Evolutionary conservation across 2,113 vertebrate genomes (phyloP).

Genomic region (Dasypus novemcinctus): DNA sequence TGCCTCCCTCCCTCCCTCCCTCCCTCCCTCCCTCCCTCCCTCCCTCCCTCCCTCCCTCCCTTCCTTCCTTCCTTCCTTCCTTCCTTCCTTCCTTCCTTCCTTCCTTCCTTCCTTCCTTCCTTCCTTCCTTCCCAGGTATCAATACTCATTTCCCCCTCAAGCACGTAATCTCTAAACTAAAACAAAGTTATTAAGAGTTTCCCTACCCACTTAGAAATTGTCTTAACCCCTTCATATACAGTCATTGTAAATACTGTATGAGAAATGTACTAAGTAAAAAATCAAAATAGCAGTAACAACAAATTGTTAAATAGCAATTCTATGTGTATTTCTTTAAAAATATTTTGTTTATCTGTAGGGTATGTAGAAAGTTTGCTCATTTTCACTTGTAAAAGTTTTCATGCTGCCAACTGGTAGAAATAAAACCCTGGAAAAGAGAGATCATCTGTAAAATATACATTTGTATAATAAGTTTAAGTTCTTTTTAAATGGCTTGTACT

Average conservation of each 20-base stretch:
- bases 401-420: slow-evolving; percentile 80
- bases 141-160: slow-evolving; percentile 55
- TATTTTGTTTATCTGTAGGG: slow-evolving; percentile 75
- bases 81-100: neutral
- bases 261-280: slow-evolving; percentile 78
- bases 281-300: slow-evolving; percentile 48
- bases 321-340: slow-evolving; percentile 76
- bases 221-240: slow-evolving; percentile 38
- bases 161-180: slow-evolving; percentile 69
- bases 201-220: slow-evolving; percentile 39
- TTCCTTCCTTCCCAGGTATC: slow-evolving; percentile 4
- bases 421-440: slow-evolving; percentile 79
- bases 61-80: neutral
- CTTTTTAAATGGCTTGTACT: slow-evolving; percentile 77
- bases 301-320: slow-evolving; percentile 77
- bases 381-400: slow-evolving; percentile 79
- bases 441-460: slow-evolving; percentile 77
- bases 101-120: too few relatives aligned
- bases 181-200: slow-evolving; percentile 55
- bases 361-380: slow-evolving; percentile 77
- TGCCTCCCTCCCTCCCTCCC: neutral
- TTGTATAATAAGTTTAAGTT: slow-evolving; percentile 75
- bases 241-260: slow-evolving; percentile 79
- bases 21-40: neutral
- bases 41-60: too few relatives aligned